Conservation (phyloP, 1,140 invertebrate genomes). For the Lycorma delicatula region DNA sequence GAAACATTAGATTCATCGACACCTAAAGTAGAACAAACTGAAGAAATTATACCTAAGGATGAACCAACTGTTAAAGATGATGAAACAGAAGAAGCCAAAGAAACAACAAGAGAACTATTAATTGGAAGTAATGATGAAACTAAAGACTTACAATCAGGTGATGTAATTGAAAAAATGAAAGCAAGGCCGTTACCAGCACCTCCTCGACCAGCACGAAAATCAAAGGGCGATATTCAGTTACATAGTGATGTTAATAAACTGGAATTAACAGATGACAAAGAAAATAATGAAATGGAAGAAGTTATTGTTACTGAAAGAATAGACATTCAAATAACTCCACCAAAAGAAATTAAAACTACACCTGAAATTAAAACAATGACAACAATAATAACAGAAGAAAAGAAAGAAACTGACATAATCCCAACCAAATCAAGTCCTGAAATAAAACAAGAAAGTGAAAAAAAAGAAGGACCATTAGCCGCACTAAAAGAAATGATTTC, state of each 20-base stretch:
- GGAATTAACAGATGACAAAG: constrained; percentile 10
- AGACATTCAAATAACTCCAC: constrained; percentile 4
- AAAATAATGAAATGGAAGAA: constrained; percentile 10
- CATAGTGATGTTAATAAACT: constrained; percentile 21
- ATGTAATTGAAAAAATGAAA: constrained; percentile 68
- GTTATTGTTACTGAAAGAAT: constrained; percentile 9
- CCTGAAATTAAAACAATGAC: neutral
- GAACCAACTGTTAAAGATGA: constrained; percentile 7
- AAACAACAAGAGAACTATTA: neutral
- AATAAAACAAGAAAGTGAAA: neutral
- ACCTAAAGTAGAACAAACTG: neutral
- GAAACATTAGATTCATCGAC: neutral
- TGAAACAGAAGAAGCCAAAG: neutral
- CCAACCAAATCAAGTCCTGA: neutral
- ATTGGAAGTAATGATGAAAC: constrained; percentile 38
- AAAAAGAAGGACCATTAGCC: neutral
- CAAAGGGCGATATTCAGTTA: constrained; percentile 26
- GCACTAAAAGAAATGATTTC: neutral
- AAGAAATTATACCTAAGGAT: neutral
- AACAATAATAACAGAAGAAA: neutral
- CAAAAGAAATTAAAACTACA: neutral
- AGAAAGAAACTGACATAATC: constrained; percentile 3
- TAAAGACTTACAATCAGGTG: constrained; percentile 55
- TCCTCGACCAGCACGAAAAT: constrained; percentile 58
- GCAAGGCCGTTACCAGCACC: constrained; percentile 70